phyloP scores from a whole-genome alignment of 2,888 invertebrate species.

The Heliconius charithonia region DNA sequence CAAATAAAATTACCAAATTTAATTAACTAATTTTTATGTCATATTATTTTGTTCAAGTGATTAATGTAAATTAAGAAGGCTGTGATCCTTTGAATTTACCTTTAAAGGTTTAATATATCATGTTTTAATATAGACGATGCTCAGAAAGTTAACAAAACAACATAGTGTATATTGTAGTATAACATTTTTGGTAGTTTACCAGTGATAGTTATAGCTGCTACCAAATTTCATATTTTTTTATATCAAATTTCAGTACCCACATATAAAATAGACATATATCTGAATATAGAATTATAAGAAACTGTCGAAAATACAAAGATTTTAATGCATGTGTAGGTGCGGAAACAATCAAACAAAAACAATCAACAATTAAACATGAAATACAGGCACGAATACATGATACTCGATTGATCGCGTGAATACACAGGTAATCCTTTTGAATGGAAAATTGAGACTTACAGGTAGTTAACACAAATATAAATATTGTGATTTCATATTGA shows the following conservation, averaged over 20 bases:
- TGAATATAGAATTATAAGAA: not conserved
- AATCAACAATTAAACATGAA: not conserved
- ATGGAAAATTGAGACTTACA: not conserved
- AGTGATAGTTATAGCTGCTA: constrained; percentile 6
- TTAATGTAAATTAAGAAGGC: not conserved
- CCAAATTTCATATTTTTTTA: not conserved
- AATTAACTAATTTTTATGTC: not conserved
- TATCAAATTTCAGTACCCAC: not conserved
- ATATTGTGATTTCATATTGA: not conserved
- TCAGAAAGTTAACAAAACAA: not conserved
- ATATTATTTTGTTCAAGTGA: not conserved
- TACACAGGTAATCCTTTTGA: not conserved
- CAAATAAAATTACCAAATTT: not conserved
- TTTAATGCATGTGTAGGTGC: constrained; percentile 16
- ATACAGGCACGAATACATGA: constrained; percentile 14
- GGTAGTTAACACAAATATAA: not conserved
- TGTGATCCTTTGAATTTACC: not conserved
- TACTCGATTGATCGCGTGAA: not conserved
- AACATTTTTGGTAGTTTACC: not conserved
- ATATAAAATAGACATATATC: not conserved
- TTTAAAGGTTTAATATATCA: not conserved
- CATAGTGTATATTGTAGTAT: not conserved
- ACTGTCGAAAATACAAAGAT: not conserved
- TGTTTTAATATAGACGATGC: not conserved
- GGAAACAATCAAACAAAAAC: not conserved